These are phyloP conservation scores for Sminthurides bifidus DNA, from an alignment of 1,140 invertebrate species.

Conservation along the genomic window DNA sequence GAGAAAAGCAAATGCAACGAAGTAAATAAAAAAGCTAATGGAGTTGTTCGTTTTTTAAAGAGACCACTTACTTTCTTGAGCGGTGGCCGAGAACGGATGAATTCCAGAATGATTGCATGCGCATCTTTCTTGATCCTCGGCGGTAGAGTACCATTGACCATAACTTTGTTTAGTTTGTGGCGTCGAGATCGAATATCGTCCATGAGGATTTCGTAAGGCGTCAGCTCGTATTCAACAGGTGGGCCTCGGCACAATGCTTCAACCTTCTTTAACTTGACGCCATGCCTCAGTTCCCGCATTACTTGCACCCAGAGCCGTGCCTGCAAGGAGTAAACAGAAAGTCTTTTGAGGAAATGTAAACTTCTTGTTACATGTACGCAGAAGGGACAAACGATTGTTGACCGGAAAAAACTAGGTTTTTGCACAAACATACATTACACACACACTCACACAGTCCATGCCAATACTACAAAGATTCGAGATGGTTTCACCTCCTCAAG, in stretches of 20 bases:
- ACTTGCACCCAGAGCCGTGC: slow-evolving; percentile 94
- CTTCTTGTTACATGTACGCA: too few species aligned
- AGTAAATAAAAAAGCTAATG: too few species aligned
- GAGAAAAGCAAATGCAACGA: too few species aligned
- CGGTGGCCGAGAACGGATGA: slow-evolving; percentile 84
- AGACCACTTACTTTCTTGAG: slow-evolving; percentile 86
- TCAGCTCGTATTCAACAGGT: slow-evolving; percentile 73
- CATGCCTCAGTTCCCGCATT: slow-evolving; percentile 67
- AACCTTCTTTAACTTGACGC: slow-evolving; percentile 86
- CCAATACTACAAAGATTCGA: too few species aligned
- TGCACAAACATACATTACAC: too few species aligned
- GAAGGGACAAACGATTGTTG: too few species aligned
- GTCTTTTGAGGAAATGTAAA: too few species aligned
- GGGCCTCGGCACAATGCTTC: slow-evolving; percentile 40
- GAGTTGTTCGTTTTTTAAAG: too few species aligned
- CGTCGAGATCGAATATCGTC: slow-evolving; percentile 80
- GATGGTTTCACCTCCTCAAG: too few species aligned
- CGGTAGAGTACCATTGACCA: slow-evolving; percentile 63
- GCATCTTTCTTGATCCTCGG: slow-evolving; percentile 75
- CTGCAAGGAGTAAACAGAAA: too few species aligned
- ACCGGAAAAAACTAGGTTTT: too few species aligned
- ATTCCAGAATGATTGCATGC: slow-evolving; percentile 85
- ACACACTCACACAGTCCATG: too few species aligned
- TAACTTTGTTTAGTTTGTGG: slow-evolving; percentile 62
- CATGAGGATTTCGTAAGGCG: slow-evolving; percentile 94